These are phyloP conservation scores for Eristalis arbustorum DNA, from an alignment of 2,888 invertebrate genomes.

Conservation along the genomic window DNA sequence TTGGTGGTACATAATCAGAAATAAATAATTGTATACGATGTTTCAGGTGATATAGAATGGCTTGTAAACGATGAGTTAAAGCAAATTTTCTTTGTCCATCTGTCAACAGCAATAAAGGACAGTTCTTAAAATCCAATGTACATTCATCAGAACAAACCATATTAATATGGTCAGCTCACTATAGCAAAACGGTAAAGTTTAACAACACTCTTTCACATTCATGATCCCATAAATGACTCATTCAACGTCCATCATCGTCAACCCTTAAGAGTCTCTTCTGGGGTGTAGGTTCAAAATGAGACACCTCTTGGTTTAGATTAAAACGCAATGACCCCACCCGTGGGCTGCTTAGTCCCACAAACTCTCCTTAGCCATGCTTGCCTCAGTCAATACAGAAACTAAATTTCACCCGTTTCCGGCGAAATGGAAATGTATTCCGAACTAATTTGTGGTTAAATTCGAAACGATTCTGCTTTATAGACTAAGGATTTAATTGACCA, in stretches of 20 bases:
- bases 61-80: too few species aligned
- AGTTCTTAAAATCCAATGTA: too few species aligned
- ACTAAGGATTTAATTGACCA: neutral
- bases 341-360: neutral
- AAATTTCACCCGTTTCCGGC: neutral
- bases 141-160: too few species aligned
- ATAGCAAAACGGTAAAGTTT: neutral
- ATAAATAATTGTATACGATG: too few species aligned
- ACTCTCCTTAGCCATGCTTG: neutral
- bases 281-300: neutral
- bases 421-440: neutral
- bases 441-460: neutral
- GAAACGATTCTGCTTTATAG: neutral
- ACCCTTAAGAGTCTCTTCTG: neutral
- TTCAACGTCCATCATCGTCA: neutral
- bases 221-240: neutral
- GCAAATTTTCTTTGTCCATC: too few species aligned
- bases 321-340: neutral
- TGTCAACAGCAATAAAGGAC: too few species aligned
- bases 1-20: too few species aligned
- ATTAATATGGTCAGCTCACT: neutral
- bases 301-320: neutral
- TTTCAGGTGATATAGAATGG: too few species aligned
- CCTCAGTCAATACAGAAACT: neutral
- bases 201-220: neutral